Evolutionary conservation across 1,140 invertebrate species (phyloP), one percentile per base, ranked within the genome.

Genomic region (Campoletis sonorensis): DNA sequence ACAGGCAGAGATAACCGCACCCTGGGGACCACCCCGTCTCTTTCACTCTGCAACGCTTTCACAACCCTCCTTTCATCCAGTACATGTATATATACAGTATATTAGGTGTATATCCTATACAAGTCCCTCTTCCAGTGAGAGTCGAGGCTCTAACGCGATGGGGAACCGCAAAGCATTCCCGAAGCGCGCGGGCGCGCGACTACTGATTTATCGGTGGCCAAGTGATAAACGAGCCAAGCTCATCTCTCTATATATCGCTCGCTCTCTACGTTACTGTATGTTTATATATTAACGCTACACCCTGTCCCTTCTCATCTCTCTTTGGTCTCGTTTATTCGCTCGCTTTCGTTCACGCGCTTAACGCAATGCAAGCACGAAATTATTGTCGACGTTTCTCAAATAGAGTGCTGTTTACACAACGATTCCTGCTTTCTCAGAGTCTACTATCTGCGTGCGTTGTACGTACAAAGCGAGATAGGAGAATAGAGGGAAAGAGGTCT

Each of bases 151-250:
- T 89, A 90, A 90, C 89, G 85, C 89, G 89, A 90, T 90, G 89
- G 89, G 88, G 87, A 89, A 90, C 89, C 90, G 87, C 89, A 90
- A 89, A 89, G 87, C 86, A 88, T 89, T 89, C 86, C 73, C 87
- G 86, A 70, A 73, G 49, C 40, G 21, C 45, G n/a, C 76, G 71
- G 72, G 49, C 40, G 21, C 45, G n/a, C 76, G 71, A 83, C 68
- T 88, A 88, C 89, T 91, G 90, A 91, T 91, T 91, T 91, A 91
- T 91, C 87, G 89, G 84, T 83, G 83, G 84, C 82, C 83, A 85
- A 85, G 88, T 89, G 89, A 91, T 89, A 88, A 89, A 91, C 89
- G 86, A 89, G 88, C 84, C 86, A 83, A 90, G 84, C 86, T 89
- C 85, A 88, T 89, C 87, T 87, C 83, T 84, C 83, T 85, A 83